phyloP scores from a whole-genome alignment of 2,888 invertebrate species.

The Oligia fasciuncula region DNA sequence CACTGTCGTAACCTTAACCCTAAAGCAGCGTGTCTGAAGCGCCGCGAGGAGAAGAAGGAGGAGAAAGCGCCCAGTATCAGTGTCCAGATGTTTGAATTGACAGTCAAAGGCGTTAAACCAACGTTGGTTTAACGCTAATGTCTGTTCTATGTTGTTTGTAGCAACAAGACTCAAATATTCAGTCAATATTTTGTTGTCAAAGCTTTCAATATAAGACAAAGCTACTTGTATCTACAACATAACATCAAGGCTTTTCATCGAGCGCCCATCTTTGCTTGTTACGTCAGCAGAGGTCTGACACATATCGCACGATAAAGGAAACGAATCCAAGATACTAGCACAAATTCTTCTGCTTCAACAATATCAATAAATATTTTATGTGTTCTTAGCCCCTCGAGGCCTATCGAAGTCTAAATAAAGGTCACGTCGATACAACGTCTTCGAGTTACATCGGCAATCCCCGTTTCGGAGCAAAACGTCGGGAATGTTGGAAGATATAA shows the following conservation, averaged over 20 bases:
- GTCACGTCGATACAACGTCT: constrained; percentile 53
- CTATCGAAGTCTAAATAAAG: constrained; percentile 52
- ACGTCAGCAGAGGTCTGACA: constrained; percentile 41
- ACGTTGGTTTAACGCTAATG: background rate
- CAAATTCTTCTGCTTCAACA: constrained; percentile 46
- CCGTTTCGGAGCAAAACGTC: constrained; percentile 50
- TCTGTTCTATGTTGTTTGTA: constrained; percentile 1
- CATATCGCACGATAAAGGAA: constrained; percentile 41
- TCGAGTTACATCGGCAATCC: constrained; percentile 40
- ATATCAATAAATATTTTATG: constrained; percentile 43
- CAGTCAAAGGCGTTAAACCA: background rate
- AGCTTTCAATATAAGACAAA: constrained; percentile 15
- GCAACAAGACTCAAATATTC: background rate
- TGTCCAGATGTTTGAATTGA: constrained; percentile 19
- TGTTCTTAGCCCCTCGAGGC: constrained; percentile 32
- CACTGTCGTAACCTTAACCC: constrained; percentile 97
- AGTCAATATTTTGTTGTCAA: constrained; percentile 14
- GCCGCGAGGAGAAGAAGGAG: constrained; percentile 98
- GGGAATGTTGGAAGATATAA: constrained; percentile 48
- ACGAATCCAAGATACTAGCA: constrained; percentile 37
- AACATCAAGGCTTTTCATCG: constrained; percentile 23
- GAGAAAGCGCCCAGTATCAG: constrained; percentile 94
- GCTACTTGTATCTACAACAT: constrained; percentile 2
- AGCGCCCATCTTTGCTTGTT: constrained; percentile 21
- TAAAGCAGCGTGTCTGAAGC: constrained; percentile 99